Evolutionary conservation across 2,113 vertebrate genomes (phyloP), one percentile per base, ranked within the genome.

Genomic region (Tinamus guttatus): DNA sequence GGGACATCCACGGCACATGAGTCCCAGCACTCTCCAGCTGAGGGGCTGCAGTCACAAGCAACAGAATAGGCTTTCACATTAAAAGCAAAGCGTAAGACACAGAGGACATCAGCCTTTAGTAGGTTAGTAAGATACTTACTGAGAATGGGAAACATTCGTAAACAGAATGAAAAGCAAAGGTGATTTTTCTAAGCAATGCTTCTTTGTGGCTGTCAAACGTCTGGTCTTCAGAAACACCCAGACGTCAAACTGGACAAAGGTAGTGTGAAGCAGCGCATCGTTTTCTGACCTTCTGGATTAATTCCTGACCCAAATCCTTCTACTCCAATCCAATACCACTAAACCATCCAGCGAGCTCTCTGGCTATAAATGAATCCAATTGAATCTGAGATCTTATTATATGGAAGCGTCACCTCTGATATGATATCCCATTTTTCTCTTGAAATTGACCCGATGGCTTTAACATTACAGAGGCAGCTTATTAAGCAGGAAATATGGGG

Each of bases 311-410:
- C 80, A 81, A 96, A 93, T 0, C 85, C 75, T 89, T 92, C 85
- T 84, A 90, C 95, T 95, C 43, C 81, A 92, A 84, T 92, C 82
- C 88, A 76, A 4, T 79, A 75, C 77, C 83, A 73, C 90, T 87
- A 32, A 93, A 86, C 92, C 90, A 84, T 81, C 65, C 13, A 1
- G 73, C 88, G 65, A 95, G 90, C 76, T 96, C 65, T 93, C 52
- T 36, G 69, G 81, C 65, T 95, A 45, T 71, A 97, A 93, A 95
- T 94, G 77, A 95, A 92, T 95, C 86, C 95, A 95, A 96, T 92
- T 94, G 62, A 95, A 92, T 90, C 83, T 32, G 62, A 92, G 92
- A 76, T 79, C 92, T 91, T 89, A 84, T 82, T 96, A 86, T 69
- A 69, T 95, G 92, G 83, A 96, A 94, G 84, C 89, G 90, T 80